Evolutionary conservation across 2,797 vertebrate species (phyloP), one percentile per base, ranked within the genome.

Genomic region (Scomberomorus guttatus): DNA sequence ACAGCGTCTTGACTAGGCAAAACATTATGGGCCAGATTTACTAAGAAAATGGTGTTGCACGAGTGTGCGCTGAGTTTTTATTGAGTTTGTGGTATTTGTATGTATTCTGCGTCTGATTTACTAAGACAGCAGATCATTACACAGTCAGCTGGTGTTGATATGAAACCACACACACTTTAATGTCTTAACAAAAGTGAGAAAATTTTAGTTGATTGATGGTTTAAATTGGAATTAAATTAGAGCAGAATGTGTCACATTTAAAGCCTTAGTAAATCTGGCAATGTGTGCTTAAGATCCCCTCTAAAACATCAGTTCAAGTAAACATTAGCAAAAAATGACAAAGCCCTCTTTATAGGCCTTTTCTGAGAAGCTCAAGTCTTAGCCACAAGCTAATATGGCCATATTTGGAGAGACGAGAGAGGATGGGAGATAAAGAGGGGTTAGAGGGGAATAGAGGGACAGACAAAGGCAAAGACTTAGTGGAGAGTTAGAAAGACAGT

Each of bases 391-490:
- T 61, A 15, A 72, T 81, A 46, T 85, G 50, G 44, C 79, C 84
- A 77, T 86, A 83, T 88, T 80, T 88, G 81, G 80, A 82, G 14
- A 78, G 52, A 65, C 66, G 22, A 42, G 20, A 74, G 48, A 48
- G 29, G 46, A 59, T 5, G 13, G 54, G n/a, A 71, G 64, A 78
- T 62, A 63, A 79, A 77, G 34, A 59, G 37, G 32, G 71, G 37
- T 22, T 46, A 18, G 12, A n/a, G 39, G 60, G 20, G 51, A 50
- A 42, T 18, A 76, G 39, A 13, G 46, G 27, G 52, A 71, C 32
- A 25, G 55, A 67, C 14, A 14, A 22, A 18, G 25, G n/a, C 11
- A 51, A 44, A 66, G 24, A 25, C 13, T 46, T 61, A 14, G 17
- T n/a, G 27, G 11, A 61, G 6, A 20, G 32, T 46, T 5, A 50